Evolutionary conservation across 2,888 invertebrate species (phyloP), one percentile per base, ranked within the genome.

Genomic region (Entomobrya multifasciata): DNA sequence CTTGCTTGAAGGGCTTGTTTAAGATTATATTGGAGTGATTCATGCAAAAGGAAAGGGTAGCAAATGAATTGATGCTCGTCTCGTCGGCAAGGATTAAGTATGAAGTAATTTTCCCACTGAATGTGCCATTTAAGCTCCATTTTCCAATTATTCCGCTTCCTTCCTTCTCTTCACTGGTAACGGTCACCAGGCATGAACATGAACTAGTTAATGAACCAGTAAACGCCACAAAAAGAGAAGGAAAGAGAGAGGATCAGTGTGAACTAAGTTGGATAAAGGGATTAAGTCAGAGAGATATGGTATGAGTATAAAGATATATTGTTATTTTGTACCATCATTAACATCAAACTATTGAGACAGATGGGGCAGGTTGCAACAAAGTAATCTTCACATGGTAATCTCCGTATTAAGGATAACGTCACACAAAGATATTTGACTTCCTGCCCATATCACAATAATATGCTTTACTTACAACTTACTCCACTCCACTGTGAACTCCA

Each of bases 201-300:
- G 4, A 55, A 55, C 22, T 11, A 10, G 4, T 22, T 20, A 55
- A 55, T 55, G 55, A 55, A 22, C 5, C 55, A 22, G 11, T 55
- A 20, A n/a, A 10, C 11, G 22, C 36, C 36, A 36, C 36, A 36
- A 36, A 13, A 52, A 52, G 52, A 20, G 55, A 55, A 36, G n/a
- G 17, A 52, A 17, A 17, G 17, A 52, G 55, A 55, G 55, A 55
- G 55, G 55, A 22, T 55, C 22, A 55, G 55, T 55, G 52, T 52
- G 57, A 25, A 60, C 15, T 30, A 60, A 30, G 60, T 60, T 60
- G 60, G 60, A 25, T 60, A 25, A 60, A 60, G 60, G 60, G 60
- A 60, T 60, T 60, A 60, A 15, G 60, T 55, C 22, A 22, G 10
- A 17, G 52, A 55, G 20, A 22, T 17, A 55, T 55, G 22, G 2